Evolutionary conservation across 2,888 invertebrate genomes (phyloP).

Genomic region (Pristionchus arcanus): DNA sequence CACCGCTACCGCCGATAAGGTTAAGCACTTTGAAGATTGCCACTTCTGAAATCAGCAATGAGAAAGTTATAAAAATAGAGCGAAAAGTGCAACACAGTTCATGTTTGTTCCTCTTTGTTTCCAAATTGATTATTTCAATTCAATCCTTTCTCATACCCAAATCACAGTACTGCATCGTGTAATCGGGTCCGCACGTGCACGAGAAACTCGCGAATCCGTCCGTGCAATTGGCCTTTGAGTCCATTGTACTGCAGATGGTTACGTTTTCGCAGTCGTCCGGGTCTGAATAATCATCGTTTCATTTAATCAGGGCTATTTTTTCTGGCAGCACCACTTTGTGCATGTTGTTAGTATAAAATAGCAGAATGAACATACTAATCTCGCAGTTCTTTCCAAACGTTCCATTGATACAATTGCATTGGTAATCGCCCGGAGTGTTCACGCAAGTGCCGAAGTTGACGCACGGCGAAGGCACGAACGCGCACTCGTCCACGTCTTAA

Average conservation of each 20-base stretch:
- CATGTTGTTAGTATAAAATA: too few species aligned
- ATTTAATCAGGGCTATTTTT: too few species aligned
- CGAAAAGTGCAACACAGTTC: too few species aligned
- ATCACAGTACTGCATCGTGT: constrained; percentile 15
- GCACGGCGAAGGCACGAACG: neutral
- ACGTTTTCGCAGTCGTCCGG: constrained; percentile 34
- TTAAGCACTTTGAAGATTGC: neutral
- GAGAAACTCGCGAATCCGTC: constrained; percentile 7
- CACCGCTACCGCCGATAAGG: neutral
- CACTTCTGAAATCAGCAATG: neutral
- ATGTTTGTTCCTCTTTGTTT: too few species aligned
- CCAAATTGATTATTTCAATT: too few species aligned
- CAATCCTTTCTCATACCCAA: too few species aligned
- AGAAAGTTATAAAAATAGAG: too few species aligned
- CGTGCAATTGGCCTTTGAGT: neutral
- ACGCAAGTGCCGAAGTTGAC: constrained; percentile 16
- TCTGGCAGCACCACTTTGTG: too few species aligned
- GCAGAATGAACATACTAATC: constrained; percentile 16
- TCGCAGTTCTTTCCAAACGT: constrained; percentile 8
- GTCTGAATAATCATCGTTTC: neutral
- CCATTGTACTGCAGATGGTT: neutral
- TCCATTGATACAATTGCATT: constrained; percentile 14
- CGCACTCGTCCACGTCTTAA: constrained; percentile 48
- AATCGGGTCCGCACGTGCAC: constrained; percentile 27
- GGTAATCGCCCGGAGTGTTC: constrained; percentile 2